These are phyloP conservation scores for Drosophila parabipectinata DNA, from an alignment of 1,140 invertebrate genomes.

Conservation along the genomic window DNA sequence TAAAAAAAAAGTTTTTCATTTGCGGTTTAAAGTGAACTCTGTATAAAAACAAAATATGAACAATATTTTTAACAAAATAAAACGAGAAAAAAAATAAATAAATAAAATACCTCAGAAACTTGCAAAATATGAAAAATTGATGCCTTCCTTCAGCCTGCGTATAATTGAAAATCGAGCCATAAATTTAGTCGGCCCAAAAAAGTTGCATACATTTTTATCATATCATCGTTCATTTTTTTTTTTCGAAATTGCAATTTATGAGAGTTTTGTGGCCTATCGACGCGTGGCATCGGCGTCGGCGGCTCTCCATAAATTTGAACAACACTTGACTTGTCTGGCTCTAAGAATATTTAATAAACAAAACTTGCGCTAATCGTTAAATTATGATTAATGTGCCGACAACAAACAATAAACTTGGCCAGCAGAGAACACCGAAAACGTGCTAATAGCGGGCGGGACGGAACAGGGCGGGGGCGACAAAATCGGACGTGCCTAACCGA, in stretches of 20 bases:
- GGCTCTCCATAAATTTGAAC: conserved; percentile 56
- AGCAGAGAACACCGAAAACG: conserved; percentile 50
- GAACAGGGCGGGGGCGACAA: conserved; percentile 19
- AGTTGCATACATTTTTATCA: conserved; percentile 10
- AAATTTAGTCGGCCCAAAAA: conserved; percentile 17
- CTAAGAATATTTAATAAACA: conserved; percentile 73
- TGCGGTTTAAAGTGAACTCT: too few relatives aligned
- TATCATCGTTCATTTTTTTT: background rate
- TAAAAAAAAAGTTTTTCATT: background rate
- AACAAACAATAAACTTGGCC: conserved; percentile 50
- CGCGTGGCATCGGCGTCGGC: conserved; percentile 52
- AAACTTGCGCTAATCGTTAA: conserved; percentile 77
- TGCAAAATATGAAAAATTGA: background rate
- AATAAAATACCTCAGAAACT: too few relatives aligned
- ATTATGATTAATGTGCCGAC: conserved; percentile 77
- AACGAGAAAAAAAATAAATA: too few relatives aligned
- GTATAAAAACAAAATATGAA: too few relatives aligned
- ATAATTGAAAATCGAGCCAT: conserved; percentile 34
- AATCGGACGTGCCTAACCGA: conserved; percentile 44
- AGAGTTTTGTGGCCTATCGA: conserved; percentile 49
- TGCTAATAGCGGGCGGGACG: conserved; percentile 22
- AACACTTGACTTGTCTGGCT: conserved; percentile 20
- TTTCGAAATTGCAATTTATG: conserved; percentile 58
- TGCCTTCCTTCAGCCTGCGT: background rate
- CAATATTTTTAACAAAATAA: too few relatives aligned